Conservation (phyloP, 2,797 vertebrate genomes). For the Amazonetta brasiliensis region DNA sequence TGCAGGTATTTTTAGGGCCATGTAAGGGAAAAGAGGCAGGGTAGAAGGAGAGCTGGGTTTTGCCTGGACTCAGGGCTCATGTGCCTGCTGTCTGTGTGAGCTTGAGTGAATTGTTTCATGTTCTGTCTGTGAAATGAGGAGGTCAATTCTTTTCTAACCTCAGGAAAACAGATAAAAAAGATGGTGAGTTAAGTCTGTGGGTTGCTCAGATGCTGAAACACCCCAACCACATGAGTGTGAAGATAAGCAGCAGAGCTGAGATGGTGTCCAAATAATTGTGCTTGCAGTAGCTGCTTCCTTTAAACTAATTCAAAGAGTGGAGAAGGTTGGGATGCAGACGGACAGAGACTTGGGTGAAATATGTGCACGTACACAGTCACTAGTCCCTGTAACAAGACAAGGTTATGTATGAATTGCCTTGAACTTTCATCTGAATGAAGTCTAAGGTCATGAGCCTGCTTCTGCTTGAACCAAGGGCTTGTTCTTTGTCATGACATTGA, state of each 20-base stretch:
- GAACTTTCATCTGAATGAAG: not conserved
- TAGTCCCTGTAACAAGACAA: not conserved
- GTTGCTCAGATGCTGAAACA: not conserved
- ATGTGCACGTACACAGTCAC: too few relatives aligned
- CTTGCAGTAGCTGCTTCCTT: not conserved
- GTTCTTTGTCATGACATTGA: not conserved
- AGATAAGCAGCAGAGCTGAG: not conserved
- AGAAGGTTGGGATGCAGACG: not conserved
- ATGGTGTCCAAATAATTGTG: not conserved
- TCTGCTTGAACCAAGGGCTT: not conserved
- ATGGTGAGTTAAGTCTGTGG: not conserved
- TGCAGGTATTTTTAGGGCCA: fast-evolving
- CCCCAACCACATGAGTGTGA: fast-evolving
- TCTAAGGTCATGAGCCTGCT: not conserved
- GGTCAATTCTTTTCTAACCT: not conserved
- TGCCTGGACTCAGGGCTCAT: not conserved
- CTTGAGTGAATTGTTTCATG: not conserved
- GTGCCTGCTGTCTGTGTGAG: not conserved
- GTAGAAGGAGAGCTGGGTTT: not conserved
- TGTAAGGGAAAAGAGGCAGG: not conserved
- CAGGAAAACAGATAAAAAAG: not conserved
- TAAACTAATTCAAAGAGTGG: not conserved
- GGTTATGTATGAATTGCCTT: not conserved
- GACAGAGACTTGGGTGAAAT: not conserved
- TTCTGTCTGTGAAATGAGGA: not conserved